Conservation (phyloP, 2,113 vertebrate genomes). For the Pomatorhinus ruficollis region DNA sequence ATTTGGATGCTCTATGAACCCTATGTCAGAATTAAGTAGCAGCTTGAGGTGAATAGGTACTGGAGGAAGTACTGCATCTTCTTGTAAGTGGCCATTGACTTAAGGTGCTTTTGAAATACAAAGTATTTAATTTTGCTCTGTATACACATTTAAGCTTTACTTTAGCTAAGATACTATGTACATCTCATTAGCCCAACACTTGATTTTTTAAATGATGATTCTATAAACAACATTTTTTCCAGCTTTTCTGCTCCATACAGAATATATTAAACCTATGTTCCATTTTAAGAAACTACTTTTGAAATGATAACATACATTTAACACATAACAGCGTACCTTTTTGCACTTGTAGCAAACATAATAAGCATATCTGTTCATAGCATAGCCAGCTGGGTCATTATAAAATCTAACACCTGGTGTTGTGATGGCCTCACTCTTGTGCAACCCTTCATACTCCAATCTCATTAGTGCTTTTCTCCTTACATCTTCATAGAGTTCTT, state of each 20-base stretch:
- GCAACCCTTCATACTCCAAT: constrained; percentile 94
- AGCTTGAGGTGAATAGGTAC: neutral
- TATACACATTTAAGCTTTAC: neutral
- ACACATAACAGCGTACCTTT: constrained; percentile 80
- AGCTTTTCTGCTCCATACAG: neutral
- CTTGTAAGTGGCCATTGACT: neutral
- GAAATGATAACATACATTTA: neutral
- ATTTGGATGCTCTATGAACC: neutral
- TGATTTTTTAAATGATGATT: neutral
- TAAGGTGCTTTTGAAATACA: neutral
- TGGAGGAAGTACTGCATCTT: neutral
- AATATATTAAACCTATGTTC: neutral
- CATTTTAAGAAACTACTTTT: neutral
- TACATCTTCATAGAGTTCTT: constrained; percentile 97
- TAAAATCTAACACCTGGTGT: constrained; percentile 96
- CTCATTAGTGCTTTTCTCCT: constrained; percentile 97
- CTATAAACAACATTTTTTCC: neutral
- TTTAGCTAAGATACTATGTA: neutral
- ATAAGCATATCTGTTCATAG: constrained; percentile 99
- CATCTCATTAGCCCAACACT: neutral
- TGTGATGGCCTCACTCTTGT: constrained; percentile 98
- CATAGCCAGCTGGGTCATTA: constrained; percentile 95
- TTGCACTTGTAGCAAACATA: constrained; percentile 99
- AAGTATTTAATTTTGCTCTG: neutral
- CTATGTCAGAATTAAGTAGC: neutral